A percentile compares a stretch with the other conserved stretches of the same genome.
Evolutionary conservation across 2,113 vertebrate species (phyloP).

Genomic region (Sturnus vulgaris): DNA sequence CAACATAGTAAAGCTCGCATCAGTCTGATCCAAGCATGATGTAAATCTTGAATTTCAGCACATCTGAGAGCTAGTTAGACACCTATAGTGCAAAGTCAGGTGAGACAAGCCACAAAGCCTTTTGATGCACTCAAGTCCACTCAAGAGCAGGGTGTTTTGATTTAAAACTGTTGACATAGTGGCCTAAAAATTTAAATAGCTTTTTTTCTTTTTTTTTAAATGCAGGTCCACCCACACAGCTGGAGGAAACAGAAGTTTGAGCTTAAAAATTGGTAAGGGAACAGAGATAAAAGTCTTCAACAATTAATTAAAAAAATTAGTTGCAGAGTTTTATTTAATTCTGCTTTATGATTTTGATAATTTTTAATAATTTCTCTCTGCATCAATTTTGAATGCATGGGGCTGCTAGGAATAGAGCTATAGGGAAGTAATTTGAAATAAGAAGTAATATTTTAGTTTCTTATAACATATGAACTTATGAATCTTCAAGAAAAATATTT

Average conservation of each 20-base stretch:
- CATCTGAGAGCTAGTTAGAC: not conserved
- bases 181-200: not conserved
- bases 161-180: not conserved
- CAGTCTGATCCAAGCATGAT: not conserved
- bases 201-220: not conserved
- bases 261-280: not conserved
- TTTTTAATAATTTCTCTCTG: not conserved
- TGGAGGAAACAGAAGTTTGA: not conserved
- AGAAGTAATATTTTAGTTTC: not conserved
- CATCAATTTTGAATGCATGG: not conserved
- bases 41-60: not conserved
- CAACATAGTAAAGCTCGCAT: not conserved
- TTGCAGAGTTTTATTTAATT: not conserved
- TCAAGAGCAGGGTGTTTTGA: not conserved
- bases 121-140: not conserved
- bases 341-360: not conserved
- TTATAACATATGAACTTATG: not conserved
- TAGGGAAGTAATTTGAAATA: not conserved
- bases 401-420: not conserved
- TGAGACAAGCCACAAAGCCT: not conserved
- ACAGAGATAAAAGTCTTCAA: not conserved
- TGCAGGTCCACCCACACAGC: not conserved
- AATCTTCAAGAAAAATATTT: not conserved
- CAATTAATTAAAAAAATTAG: not conserved
- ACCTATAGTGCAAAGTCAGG: fast-evolving